Base-by-base conservation (phyloP, 2,113 vertebrate species). In the Perccottus glenii region DNA sequence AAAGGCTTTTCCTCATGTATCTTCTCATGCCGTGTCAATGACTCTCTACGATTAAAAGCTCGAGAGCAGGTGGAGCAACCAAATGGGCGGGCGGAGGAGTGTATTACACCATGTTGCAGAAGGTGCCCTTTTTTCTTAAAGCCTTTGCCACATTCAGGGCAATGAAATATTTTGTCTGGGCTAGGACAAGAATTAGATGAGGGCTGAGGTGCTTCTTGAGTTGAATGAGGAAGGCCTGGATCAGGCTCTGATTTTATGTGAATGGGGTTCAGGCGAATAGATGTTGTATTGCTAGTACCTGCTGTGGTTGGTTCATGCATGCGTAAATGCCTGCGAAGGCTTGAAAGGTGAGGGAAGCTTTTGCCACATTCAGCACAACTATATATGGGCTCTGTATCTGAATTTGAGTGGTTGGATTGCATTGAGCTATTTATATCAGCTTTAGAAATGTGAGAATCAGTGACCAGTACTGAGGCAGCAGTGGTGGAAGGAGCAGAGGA, bases 111-210 rank as follows among this genome's bases (percentile, higher is more conserved):
- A 81, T 98, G 96, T 85, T 98, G 95, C 74, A 96, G 94, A n/a
- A 98, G 94, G 80, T 97, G 96, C 33, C 95, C 96, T 19, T 95
- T 96, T 84, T 97, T 97, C 87, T 96, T 96, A 89, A 98, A 98
- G 38, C 91, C 93, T 78, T 98, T 98, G 89, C 95, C 96, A 89
- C 96, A 98, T 5, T 97, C 90, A 0, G 95, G 90, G 80, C 96
- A 98, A 79, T 89, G 74, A 85, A 93, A 93, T 75, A 89, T 81
- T 89, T 94, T 94, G 77, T 94, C 92, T 80, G 92, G 93, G 70
- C 93, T 93, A 67, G 87, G 85, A 73, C 93, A 94, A 67, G 92
- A 83, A 86, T 83, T 89, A 63, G 87, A 75, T 36, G 73, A 36
- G 75, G 87, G 65, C 11, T 84, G 90, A 14, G 84, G 67, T 15